Evolutionary conservation across 2,888 invertebrate species (phyloP), one percentile per base, ranked within the genome.

Genomic region (Calliopum simillimum): DNA sequence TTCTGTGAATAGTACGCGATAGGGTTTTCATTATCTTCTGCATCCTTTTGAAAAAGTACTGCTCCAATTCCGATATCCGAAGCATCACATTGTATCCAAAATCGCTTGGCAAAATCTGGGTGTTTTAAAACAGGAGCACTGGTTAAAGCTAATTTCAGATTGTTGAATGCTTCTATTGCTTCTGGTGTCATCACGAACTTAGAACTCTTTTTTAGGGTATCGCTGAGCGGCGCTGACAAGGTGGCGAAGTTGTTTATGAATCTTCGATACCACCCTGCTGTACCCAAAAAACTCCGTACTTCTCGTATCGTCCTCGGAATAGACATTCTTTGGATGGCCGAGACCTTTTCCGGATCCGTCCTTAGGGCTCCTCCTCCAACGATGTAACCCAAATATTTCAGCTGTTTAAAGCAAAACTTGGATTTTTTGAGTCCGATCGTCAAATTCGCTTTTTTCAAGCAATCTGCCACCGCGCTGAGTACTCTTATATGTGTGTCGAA

Each of bases 231-330:
- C n/a, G n/a, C n/a, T n/a, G n/a, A n/a, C n/a, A n/a, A n/a, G n/a
- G n/a, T n/a, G n/a, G n/a, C n/a, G n/a, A n/a, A n/a, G n/a, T n/a
- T n/a, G n/a, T n/a, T n/a, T n/a, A n/a, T n/a, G n/a, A n/a, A n/a
- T n/a, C n/a, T n/a, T n/a, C n/a, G 43, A 41, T 71, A 71, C 71
- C 71, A 72, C 8, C 63, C 71, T 11, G 69, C 69, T 0, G 65
- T 69, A 3, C 71, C 69, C 12, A 71, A 12, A 59, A 68, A 71
- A 46, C 64, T 68, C 1, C 71, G 13, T 0, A 61, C 65, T 25
- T 71, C 55, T 19, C 63, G n/a, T n/a, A n/a, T n/a, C n/a, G n/a
- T n/a, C n/a, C n/a, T n/a, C n/a, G n/a, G n/a, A n/a, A n/a, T n/a
- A n/a, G n/a, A n/a, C n/a, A n/a, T n/a, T n/a, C n/a, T n/a, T n/a